Conservation (phyloP, 2,888 invertebrate species). For the Drosophila nigritarsus region DNA sequence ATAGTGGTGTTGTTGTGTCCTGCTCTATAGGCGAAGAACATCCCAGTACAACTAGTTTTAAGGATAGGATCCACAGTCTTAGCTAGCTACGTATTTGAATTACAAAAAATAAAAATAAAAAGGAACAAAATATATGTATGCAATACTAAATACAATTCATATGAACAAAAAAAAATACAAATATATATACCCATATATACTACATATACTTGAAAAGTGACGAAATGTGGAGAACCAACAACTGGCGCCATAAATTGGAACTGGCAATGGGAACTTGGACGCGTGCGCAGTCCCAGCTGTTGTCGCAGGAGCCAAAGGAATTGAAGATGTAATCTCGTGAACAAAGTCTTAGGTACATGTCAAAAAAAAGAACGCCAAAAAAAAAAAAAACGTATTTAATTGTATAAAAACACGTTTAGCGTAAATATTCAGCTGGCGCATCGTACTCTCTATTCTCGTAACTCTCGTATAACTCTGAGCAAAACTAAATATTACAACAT, state of each 20-base stretch:
- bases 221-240: slow-evolving; percentile 25
- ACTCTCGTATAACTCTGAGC: slow-evolving; percentile 69
- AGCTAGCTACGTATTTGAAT: slow-evolving; percentile 47
- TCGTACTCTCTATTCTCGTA: slow-evolving; percentile 61
- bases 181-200: slow-evolving; percentile 44
- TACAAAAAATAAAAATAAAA: slow-evolving; percentile 10
- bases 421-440: slow-evolving; percentile 69
- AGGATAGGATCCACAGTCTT: slow-evolving; percentile 42
- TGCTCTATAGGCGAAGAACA: slow-evolving; percentile 33
- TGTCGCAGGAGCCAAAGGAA: slow-evolving; percentile 34
- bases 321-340: slow-evolving; percentile 35
- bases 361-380: slow-evolving; percentile 37
- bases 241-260: slow-evolving; percentile 11
- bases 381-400: slow-evolving; percentile 30
- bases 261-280: slow-evolving; percentile 40
- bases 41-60: slow-evolving; percentile 65
- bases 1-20: slow-evolving; percentile 27
- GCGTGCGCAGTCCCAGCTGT: slow-evolving; percentile 50
- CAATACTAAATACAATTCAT: slow-evolving; percentile 58
- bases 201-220: slow-evolving; percentile 58
- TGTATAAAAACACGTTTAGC: slow-evolving; percentile 69
- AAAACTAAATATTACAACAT: slow-evolving; percentile 46
- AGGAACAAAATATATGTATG: slow-evolving; percentile 16
- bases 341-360: slow-evolving; percentile 66
- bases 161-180: slow-evolving; percentile 26